These are phyloP conservation scores for Hofmannophila pseudospretella DNA, from an alignment of 2,888 invertebrate genomes.

Conservation along the genomic window DNA sequence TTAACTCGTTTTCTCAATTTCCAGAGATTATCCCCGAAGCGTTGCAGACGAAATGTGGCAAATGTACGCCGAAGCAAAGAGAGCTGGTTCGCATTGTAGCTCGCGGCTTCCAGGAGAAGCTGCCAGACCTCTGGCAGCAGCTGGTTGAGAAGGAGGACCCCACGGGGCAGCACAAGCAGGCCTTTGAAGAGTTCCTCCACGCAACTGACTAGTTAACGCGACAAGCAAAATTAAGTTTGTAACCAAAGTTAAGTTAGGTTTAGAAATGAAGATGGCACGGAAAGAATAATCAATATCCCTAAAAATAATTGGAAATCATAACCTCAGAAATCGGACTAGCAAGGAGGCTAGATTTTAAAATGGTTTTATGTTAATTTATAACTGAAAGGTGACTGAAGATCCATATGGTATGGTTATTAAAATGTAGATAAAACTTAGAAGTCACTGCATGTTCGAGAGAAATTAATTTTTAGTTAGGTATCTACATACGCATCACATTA, in stretches of 20 bases:
- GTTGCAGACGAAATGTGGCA: conserved; percentile 71
- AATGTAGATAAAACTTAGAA: too few species aligned
- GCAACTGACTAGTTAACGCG: conserved; percentile 31
- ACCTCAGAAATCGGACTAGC: too few species aligned
- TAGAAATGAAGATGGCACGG: background rate
- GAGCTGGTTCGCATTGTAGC: conserved; percentile 77
- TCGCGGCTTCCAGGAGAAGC: conserved; percentile 79
- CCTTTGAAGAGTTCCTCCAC: conserved; percentile 70
- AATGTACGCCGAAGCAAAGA: conserved; percentile 81
- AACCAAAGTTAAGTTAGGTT: background rate
- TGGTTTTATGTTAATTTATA: too few species aligned
- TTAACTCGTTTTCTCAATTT: too few species aligned
- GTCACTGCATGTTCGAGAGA: too few species aligned
- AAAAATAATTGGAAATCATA: too few species aligned
- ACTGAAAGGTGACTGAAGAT: too few species aligned
- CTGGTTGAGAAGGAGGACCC: conserved; percentile 84
- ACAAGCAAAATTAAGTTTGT: background rate
- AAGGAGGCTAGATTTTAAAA: too few species aligned
- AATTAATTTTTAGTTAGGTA: too few species aligned
- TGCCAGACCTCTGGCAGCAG: conserved; percentile 80
- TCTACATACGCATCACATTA: too few species aligned
- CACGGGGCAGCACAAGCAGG: conserved; percentile 75
- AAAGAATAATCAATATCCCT: too few species aligned
- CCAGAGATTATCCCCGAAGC: conserved; percentile 59
- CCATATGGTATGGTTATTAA: too few species aligned